Evolutionary conservation across 2,113 vertebrate species (phyloP).

Genomic region (Pygoscelis adeliae): DNA sequence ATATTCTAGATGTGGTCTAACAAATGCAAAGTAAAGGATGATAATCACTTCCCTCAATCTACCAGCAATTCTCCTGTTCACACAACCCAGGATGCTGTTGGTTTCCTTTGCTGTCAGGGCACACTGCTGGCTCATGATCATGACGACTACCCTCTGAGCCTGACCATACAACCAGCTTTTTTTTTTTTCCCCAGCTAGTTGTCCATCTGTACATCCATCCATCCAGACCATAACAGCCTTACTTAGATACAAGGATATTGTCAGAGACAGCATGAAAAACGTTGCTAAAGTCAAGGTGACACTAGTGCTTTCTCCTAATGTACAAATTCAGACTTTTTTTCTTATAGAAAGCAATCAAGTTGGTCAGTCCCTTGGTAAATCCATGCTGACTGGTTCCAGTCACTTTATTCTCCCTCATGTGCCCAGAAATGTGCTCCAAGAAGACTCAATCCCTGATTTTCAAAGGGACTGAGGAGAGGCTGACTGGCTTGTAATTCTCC

Average conservation of each 20-base stretch:
- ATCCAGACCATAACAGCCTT: neutral
- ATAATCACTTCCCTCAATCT: neutral
- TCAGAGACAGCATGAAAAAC: neutral
- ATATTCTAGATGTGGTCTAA: neutral
- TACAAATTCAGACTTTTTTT: neutral
- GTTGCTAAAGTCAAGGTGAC: neutral
- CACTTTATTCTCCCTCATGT: neutral
- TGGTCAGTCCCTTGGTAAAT: neutral
- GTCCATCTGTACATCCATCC: neutral
- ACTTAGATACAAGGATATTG: neutral
- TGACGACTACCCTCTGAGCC: neutral
- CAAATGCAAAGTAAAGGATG: neutral
- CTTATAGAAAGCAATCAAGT: neutral
- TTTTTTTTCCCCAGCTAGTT: no score
- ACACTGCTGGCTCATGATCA: neutral
- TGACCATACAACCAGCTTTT: neutral
- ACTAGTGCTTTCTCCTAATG: neutral
- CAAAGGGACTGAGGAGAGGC: neutral
- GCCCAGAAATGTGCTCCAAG: neutral
- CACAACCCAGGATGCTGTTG: neutral
- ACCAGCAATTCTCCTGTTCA: neutral
- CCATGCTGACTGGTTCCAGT: neutral
- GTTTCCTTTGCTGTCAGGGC: neutral
- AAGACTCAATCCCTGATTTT: neutral
- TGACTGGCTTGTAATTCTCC: neutral